Evolutionary conservation across 1,140 invertebrate species (phyloP).

Genomic region (Listronotus bonariensis): DNA sequence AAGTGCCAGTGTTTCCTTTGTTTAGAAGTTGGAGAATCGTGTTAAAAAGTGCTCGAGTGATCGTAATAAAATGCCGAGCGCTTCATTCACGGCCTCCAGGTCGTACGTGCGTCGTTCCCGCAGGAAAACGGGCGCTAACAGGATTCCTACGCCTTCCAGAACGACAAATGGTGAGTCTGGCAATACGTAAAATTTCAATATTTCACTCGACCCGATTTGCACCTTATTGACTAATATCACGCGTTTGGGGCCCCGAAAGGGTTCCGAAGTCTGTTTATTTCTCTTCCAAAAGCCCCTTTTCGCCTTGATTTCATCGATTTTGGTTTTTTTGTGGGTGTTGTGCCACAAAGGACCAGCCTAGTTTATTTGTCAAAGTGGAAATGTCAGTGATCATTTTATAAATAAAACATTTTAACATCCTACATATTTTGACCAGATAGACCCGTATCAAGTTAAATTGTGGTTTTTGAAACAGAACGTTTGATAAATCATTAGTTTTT

Average conservation of each 20-base stretch:
- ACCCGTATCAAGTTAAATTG: not conserved
- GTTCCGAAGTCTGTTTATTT: not conserved
- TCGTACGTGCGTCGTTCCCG: conserved; percentile 83
- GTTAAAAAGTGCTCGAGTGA: conserved; percentile 33
- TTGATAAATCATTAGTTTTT: not conserved
- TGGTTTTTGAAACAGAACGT: not conserved
- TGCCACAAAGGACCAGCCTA: conserved; percentile 34
- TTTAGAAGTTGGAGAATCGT: conserved; percentile 56
- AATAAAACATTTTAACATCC: conserved; percentile 23
- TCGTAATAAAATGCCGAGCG: conserved; percentile 80
- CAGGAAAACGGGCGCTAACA: conserved; percentile 81
- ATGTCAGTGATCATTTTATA: conserved; percentile 32
- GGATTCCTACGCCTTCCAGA: conserved; percentile 79
- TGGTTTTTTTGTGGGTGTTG: conserved; percentile 37
- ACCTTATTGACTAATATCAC: not conserved
- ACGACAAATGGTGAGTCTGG: conserved; percentile 69
- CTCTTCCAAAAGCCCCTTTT: conserved; percentile 2
- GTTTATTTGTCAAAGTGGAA: conserved; percentile 35
- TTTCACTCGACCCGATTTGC: conserved; percentile 19
- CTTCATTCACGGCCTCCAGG: conserved; percentile 84
- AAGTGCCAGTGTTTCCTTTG: conserved; percentile 67
- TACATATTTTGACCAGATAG: conserved; percentile 7
- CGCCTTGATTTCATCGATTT: conserved; percentile 35
- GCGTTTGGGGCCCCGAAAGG: not conserved
- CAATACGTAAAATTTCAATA: conserved; percentile 17